These are phyloP conservation scores for Copsychus sechellarum DNA, from an alignment of 2,113 vertebrate genomes.

Conservation along the genomic window DNA sequence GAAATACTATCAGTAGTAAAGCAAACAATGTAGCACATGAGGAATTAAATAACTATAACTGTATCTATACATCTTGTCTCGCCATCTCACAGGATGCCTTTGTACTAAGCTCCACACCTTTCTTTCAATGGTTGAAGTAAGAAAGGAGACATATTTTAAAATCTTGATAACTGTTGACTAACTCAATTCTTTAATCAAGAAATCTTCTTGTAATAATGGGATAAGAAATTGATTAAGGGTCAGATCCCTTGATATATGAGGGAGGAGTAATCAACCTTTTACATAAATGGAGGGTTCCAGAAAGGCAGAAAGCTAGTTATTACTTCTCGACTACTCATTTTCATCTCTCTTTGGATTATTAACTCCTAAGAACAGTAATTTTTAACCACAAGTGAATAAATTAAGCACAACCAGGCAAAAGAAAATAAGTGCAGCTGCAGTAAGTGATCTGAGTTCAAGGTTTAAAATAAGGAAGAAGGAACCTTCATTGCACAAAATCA, in stretches of 20 bases:
- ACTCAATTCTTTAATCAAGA: background rate
- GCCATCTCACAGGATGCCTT: background rate
- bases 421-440: background rate
- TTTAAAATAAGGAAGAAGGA: background rate
- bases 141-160: background rate
- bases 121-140: background rate
- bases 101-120: background rate
- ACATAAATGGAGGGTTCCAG: background rate
- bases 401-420: background rate
- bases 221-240: background rate
- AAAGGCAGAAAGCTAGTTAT: background rate
- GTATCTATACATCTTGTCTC: background rate
- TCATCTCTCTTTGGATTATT: background rate
- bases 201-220: background rate
- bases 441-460: background rate
- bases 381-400: background rate
- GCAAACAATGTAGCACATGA: background rate
- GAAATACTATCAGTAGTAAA: background rate
- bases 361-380: background rate
- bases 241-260: background rate
- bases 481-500: background rate
- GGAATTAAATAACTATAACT: background rate
- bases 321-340: background rate
- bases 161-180: background rate
- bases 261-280: background rate